Evolutionary conservation across 2,113 vertebrate species (phyloP), one percentile per base, ranked within the genome.

Genomic region (Channa argus): DNA sequence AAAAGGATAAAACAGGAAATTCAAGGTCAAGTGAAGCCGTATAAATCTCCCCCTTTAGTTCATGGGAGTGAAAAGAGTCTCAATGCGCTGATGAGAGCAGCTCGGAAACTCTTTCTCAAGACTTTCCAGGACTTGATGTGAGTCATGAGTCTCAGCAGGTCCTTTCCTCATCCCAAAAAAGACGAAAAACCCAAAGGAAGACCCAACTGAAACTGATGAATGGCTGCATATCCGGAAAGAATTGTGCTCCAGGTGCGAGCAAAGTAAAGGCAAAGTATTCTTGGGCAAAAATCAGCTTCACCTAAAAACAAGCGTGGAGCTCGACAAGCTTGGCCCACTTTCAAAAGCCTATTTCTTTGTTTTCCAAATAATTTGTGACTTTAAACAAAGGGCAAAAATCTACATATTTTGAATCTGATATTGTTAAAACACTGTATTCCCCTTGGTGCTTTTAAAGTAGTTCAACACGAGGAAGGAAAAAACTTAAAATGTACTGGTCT

Each of bases 1-100:
- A 74, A 33, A 11, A 24, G 79, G 79, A 87, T 86, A 45, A 84
- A 88, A 87, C 61, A 15, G 60, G 38, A 68, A 71, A 89, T 65
- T 86, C 85, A 90, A 88, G 90, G 88, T 88, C 79, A 77, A 77
- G 43, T 41, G 71, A 15, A 86, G 81, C 37, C 10, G 39, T 8
- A 14, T 75, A 87, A 87, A 90, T 84, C 86, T 86, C 75, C 41
- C 14, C 5, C 52, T 53, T 24, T 38, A 39, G 66, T 83, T 74
- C 74, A 74, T 11, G 60, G 70, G 65, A 86, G 83, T 4, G 5
- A 52, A 53, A 15, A 63, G 43, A 76, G 79, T 75, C 60, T 64
- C 8, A n/a, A 2, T 33, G 68, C 44, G 14, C 71, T 1, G 36
- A 81, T 88, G 83, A 86, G 87, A 88, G 84, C 69, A 44, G 65